These are phyloP conservation scores for Tringa solitaria DNA, from an alignment of 2,113 vertebrate species.

Conservation along the genomic window DNA sequence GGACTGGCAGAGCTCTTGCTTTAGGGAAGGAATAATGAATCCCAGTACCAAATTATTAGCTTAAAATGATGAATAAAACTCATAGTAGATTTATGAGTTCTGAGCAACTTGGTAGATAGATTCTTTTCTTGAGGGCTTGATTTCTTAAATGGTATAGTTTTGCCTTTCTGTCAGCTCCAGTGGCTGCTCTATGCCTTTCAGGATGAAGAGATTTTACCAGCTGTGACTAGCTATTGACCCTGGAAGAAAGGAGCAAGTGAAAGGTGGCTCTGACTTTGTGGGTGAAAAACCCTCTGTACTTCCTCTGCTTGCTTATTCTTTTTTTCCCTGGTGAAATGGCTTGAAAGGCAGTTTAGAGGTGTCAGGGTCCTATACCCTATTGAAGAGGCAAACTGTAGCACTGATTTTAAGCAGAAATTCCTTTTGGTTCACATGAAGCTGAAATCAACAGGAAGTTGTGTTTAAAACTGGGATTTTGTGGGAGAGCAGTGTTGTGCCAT, in stretches of 20 bases:
- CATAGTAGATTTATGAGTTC: background rate
- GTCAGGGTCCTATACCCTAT: background rate
- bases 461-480: background rate
- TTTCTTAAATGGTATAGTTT: background rate
- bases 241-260: constrained; percentile 62
- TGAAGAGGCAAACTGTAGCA: background rate
- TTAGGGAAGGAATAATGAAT: background rate
- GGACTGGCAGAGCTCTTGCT: background rate
- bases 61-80: background rate
- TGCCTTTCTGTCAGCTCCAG: constrained; percentile 54
- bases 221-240: constrained; percentile 20
- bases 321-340: background rate
- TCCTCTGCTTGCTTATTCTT: background rate
- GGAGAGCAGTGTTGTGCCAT: background rate
- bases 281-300: constrained; percentile 34
- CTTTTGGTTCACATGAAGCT: background rate
- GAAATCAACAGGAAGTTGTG: background rate
- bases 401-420: background rate
- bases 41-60: background rate
- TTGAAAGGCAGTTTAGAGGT: background rate
- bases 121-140: background rate
- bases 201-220: constrained; percentile 56
- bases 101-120: background rate
- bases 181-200: constrained; percentile 57
- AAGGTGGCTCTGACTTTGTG: constrained; percentile 33